phyloP scores from a whole-genome alignment of 1,140 invertebrate species.

The Drosophila busckii region DNA sequence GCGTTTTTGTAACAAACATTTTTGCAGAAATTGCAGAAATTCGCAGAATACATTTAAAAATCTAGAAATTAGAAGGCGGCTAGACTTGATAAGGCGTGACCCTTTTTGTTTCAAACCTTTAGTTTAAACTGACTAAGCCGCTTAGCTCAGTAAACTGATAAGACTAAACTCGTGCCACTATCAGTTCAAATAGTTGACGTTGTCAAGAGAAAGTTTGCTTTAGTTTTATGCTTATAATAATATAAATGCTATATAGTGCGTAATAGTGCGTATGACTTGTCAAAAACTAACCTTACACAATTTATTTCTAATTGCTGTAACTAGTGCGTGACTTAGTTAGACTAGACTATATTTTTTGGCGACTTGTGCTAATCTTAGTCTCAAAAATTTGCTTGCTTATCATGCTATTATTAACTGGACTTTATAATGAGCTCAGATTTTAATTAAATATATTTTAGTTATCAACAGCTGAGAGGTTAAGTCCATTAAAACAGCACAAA shows the following conservation, averaged over 20 bases:
- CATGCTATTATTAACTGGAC: too few species aligned
- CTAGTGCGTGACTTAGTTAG: constrained; percentile 29
- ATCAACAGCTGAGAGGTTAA: too few species aligned
- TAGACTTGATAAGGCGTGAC: too few species aligned
- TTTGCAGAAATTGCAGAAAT: constrained; percentile 34
- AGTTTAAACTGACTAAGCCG: not conserved
- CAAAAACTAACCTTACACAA: constrained; percentile 58
- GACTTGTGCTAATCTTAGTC: too few species aligned
- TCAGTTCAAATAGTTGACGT: constrained; percentile 9
- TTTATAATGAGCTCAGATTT: too few species aligned
- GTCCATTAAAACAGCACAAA: too few species aligned
- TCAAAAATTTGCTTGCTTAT: too few species aligned
- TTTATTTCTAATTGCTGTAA: constrained; percentile 20
- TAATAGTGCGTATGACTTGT: constrained; percentile 50
- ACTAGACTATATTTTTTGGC: constrained; percentile 2
- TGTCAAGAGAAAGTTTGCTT: constrained; percentile 25
- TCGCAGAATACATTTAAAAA: constrained; percentile 60
- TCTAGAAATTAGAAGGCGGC: too few species aligned
- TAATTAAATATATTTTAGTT: too few species aligned
- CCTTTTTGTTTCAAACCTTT: too few species aligned
- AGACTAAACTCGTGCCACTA: constrained; percentile 31
- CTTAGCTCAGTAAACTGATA: constrained; percentile 4
- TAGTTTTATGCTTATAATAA: constrained; percentile 17
- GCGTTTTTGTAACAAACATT: constrained; percentile 32
- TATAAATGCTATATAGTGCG: constrained; percentile 52